Base-by-base conservation (phyloP, 2,113 vertebrate genomes). In the Hippocampus comes region DNA sequence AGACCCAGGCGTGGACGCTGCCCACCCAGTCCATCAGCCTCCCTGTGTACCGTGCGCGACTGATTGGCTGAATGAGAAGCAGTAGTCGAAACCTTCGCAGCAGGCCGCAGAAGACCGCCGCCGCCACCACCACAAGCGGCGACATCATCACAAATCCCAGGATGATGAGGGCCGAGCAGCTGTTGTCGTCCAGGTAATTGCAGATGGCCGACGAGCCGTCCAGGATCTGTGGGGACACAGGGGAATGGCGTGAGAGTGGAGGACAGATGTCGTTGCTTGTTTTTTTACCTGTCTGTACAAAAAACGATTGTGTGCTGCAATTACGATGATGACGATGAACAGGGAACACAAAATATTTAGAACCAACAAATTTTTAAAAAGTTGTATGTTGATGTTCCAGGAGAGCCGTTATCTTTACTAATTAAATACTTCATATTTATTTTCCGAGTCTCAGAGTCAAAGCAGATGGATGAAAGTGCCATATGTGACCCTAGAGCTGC, bases 131-230 rank as follows among this genome's bases (percentile, higher is more conserved):
- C 6, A 99, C 91, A 43, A 99, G 94, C 0, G 94, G 97, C 0
- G 97, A 98, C 95, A 98, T 94, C 90, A 95, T 93, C 65, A 98
- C 91, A n/a, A 99, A 96, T 59, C 96, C 97, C 9, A 96, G 82
- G 84, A 97, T 96, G 74, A 97, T 97, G 82, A 99, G 95, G 63
- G 96, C 94, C 0, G 95, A 96, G 43, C 96, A 95, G 81, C 95
- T 94, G 91, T 95, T 94, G 89, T 99, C 97, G 0, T 98, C 96
- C 43, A 99, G 86, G 87, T 97, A 80, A 72, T 78, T 88, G 92
- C 97, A 99, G 76, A 97, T 89, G 46, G 87, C 84, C 0, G 94
- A 92, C 0, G 89, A 77, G 0, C 95, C 94, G 51, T 94, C 91
- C 30, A 98, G 91, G 72, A 98, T 94, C 92, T 95, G 60, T 2